phyloP scores from a whole-genome alignment of 2,113 vertebrate species.

The Tupaia tana region DNA sequence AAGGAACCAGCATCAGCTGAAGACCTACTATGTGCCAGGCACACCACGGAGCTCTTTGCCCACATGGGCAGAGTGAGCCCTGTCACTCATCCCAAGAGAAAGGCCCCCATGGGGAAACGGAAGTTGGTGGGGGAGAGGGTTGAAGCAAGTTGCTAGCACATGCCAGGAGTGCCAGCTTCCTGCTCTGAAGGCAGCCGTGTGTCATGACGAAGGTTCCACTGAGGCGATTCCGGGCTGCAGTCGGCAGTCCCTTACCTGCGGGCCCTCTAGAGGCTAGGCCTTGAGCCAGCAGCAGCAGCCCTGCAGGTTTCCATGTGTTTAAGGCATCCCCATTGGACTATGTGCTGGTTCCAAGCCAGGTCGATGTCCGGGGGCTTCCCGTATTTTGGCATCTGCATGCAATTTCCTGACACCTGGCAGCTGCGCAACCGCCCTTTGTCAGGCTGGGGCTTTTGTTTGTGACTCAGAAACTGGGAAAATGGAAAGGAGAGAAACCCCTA shows the following conservation, averaged over 20 bases:
- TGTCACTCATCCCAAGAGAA: neutral
- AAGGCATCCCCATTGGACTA: rapidly evolving
- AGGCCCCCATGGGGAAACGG: neutral
- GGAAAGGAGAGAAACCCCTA: neutral
- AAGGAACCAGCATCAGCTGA: rapidly evolving
- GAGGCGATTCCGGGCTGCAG: neutral
- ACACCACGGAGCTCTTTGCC: neutral
- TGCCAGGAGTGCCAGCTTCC: neutral
- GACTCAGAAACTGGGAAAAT: neutral
- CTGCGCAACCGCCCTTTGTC: neutral
- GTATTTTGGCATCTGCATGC: neutral
- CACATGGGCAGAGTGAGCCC: neutral
- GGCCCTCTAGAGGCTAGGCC: neutral
- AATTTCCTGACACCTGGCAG: neutral
- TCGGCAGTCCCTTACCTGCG: neutral
- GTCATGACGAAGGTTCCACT: neutral
- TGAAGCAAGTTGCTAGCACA: neutral
- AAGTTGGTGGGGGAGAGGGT: neutral
- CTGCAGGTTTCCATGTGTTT: neutral
- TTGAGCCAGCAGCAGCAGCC: rapidly evolving
- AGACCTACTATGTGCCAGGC: neutral
- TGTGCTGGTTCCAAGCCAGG: neutral
- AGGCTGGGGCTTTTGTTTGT: neutral
- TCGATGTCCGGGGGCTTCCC: neutral
- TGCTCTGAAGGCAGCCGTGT: rapidly evolving